Percentiles rank a stretch among this genome's conserved stretches.
phyloP scores from a whole-genome alignment of 2,888 invertebrate species.

The Coleophora flavipennella region DNA sequence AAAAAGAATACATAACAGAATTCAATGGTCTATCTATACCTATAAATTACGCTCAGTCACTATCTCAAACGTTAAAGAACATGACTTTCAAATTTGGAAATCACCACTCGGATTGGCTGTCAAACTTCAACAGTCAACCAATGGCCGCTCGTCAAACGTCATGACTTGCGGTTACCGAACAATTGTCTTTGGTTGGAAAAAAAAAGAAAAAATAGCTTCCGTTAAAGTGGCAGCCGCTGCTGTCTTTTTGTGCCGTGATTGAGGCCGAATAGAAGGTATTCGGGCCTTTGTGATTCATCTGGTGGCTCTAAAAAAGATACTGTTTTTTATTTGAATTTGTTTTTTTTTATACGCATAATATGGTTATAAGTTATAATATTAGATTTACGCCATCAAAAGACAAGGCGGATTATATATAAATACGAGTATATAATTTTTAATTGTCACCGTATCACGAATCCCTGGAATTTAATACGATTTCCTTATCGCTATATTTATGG shows the following conservation, averaged over 20 bases:
- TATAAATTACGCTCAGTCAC: slow-evolving; percentile 38
- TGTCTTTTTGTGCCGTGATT: slow-evolving; percentile 31
- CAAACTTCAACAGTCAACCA: slow-evolving; percentile 58
- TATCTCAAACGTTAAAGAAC: slow-evolving; percentile 59
- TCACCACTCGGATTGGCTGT: slow-evolving; percentile 63
- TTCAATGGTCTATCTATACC: slow-evolving; percentile 2
- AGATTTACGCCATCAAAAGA: no score
- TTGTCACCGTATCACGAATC: no score
- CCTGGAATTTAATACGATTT: no score
- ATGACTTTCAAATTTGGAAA: slow-evolving; percentile 64
- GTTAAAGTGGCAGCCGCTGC: slow-evolving; percentile 62
- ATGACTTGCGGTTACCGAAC: slow-evolving; percentile 59
- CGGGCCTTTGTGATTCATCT: slow-evolving; percentile 32
- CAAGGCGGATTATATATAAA: no score
- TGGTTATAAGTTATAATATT: no score
- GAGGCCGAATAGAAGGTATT: slow-evolving; percentile 8
- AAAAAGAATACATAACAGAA: slow-evolving; percentile 15
- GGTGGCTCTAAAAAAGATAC: slow-evolving; percentile 22
- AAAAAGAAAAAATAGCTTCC: slow-evolving; percentile 51
- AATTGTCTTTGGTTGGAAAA: slow-evolving; percentile 43
- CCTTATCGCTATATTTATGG: no score
- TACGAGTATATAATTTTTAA: no score
- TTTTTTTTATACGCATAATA: not conserved
- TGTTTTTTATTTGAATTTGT: slow-evolving; percentile 13
- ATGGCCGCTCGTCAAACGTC: slow-evolving; percentile 65